These are phyloP conservation scores for Heliconius cydno DNA, from an alignment of 2,888 invertebrate genomes.

Conservation along the genomic window DNA sequence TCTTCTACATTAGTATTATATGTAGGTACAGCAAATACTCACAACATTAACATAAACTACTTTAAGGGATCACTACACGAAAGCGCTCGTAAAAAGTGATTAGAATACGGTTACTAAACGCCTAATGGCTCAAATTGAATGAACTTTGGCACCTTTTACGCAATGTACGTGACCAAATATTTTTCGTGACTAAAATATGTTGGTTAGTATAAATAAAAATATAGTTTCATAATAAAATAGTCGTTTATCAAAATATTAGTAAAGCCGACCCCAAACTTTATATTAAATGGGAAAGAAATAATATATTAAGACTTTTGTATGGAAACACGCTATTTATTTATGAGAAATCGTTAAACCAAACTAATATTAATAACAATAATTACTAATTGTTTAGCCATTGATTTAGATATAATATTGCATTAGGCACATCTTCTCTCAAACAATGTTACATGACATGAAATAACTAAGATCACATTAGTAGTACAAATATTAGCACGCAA, in stretches of 20 bases:
- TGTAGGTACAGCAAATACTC: background rate
- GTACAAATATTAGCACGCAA: constrained; percentile 17
- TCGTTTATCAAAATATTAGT: constrained; percentile 1
- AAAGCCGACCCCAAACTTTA: background rate
- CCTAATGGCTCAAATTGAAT: constrained; percentile 26
- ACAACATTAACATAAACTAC: constrained; percentile 8
- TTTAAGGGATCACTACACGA: constrained; percentile 3
- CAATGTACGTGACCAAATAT: constrained; percentile 40
- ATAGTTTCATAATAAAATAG: constrained; percentile 1
- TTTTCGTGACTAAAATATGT: constrained; percentile 38
- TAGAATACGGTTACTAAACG: constrained; percentile 32
- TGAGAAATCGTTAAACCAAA: background rate
- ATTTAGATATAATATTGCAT: background rate
- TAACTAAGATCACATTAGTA: constrained; percentile 2
- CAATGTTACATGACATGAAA: background rate
- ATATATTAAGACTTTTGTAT: background rate
- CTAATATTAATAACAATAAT: no score
- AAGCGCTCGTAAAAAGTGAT: constrained; percentile 30
- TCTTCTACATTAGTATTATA: background rate
- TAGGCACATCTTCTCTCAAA: background rate
- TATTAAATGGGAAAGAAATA: background rate
- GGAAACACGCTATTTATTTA: background rate
- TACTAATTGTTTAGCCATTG: no score
- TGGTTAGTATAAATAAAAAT: constrained; percentile 4
- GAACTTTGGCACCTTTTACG: constrained; percentile 33